A percentile compares a stretch with the other conserved stretches of the same genome.
These are phyloP conservation scores for Mya arenaria DNA, from an alignment of 1,140 invertebrate genomes.

Conservation along the genomic window DNA sequence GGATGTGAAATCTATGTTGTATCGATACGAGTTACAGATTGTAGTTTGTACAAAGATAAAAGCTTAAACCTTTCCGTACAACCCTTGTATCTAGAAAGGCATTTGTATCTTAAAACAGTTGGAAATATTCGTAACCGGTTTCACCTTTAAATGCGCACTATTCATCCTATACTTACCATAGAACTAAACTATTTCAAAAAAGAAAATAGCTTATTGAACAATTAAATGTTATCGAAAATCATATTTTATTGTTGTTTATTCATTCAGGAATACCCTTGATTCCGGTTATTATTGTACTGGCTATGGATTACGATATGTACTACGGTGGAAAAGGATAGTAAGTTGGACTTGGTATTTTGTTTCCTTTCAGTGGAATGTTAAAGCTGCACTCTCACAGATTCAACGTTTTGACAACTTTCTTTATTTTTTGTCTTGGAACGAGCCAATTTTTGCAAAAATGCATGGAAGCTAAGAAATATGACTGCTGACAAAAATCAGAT, in stretches of 20 bases:
- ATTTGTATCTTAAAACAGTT: not conserved
- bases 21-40: too few species aligned
- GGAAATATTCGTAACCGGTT: not conserved
- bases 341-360: too few species aligned
- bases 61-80: too few species aligned
- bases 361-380: too few species aligned
- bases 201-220: not conserved
- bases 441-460: too few species aligned
- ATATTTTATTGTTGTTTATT: not conserved
- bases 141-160: not conserved
- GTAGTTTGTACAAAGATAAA: too few species aligned
- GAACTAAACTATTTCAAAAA: not conserved
- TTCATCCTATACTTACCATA: not conserved
- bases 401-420: too few species aligned
- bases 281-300: constrained; percentile 68
- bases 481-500: too few species aligned
- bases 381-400: too few species aligned
- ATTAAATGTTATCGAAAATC: not conserved
- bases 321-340: constrained; percentile 70
- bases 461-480: too few species aligned
- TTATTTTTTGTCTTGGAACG: too few species aligned
- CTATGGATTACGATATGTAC: constrained; percentile 71
- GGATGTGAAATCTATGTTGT: too few species aligned
- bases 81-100: not conserved
- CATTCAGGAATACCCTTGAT: constrained; percentile 73